Evolutionary conservation across 2,888 invertebrate genomes (phyloP), one percentile per base, ranked within the genome.

Genomic region (Drosophila cracens): DNA sequence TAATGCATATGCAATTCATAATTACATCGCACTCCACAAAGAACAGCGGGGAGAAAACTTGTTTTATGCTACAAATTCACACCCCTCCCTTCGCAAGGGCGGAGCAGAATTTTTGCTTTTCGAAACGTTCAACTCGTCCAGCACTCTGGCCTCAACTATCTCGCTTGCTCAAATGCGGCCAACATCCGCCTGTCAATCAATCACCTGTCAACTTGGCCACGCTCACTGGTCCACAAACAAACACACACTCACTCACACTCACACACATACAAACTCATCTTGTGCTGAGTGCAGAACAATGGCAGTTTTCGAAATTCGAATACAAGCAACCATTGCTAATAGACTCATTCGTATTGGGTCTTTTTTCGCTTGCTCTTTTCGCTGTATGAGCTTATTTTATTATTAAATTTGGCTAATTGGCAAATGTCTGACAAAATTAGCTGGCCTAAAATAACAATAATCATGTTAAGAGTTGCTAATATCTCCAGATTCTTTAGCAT

Each of bases 141-240:
- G 70, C 77, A 52, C 36, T 51, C 46, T 60, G 49, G 18, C 43
- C n/a, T 69, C 57, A 16, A 34, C 59, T 13, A 53, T 80, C 84
- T 74, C 76, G 71, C 82, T 82, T 43, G 52, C 85, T 49, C 76
- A 13, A 48, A 29, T 34, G 43, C 40, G 40, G 53, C 33, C 65
- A 57, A 46, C 66, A 68, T 69, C 60, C 74, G 79, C 70, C 81
- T 90, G 90, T 91, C 91, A 91, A 91, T 91, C 91, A 91, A 92
- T 91, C 92, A 91, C 85, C 88, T 92, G 91, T 91, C 91, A 90
- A 83, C 73, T 70, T 81, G 81, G 87, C 86, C 84, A 83, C 82
- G 81, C 86, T 78, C 79, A 80, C 88, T 85, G 87, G 82, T 72
- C 62, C 78, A 73, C 25, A 49, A 31, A 58, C 43, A 46, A 40